Evolutionary conservation across 2,113 vertebrate genomes (phyloP).

Genomic region (Ailuropoda melanoleuca): DNA sequence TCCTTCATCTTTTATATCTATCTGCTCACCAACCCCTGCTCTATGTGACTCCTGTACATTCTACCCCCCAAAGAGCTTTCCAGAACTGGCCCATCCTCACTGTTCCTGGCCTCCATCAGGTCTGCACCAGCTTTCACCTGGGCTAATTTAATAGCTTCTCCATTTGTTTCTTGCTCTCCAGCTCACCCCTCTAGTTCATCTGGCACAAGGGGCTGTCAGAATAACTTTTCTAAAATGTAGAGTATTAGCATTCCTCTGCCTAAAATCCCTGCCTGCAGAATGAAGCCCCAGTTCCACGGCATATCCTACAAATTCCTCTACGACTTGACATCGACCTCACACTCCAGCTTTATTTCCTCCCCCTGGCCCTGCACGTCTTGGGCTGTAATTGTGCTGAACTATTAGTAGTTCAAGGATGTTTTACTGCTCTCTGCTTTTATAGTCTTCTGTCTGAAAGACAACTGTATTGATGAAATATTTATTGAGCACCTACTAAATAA

Average conservation of each 20-base stretch:
- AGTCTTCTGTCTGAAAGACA: not conserved
- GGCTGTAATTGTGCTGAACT: not conserved
- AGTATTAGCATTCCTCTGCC: not conserved
- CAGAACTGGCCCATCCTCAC: not conserved
- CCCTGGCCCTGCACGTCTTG: not conserved
- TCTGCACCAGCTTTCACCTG: not conserved
- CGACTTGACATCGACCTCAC: not conserved
- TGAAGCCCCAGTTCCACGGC: not conserved
- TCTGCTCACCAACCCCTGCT: not conserved
- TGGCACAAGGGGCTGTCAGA: not conserved
- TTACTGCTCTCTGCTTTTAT: not conserved
- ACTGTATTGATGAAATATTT: not conserved
- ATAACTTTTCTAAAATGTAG: constrained; percentile 25
- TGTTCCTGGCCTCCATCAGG: not conserved
- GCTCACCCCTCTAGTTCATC: not conserved
- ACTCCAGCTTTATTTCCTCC: not conserved
- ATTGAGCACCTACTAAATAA: not conserved
- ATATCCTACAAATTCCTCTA: not conserved
- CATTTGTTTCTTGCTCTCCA: not conserved
- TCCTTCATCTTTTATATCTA: not conserved
- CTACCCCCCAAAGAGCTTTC: not conserved
- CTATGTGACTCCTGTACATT: not conserved
- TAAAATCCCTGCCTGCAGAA: not conserved
- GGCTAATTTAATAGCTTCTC: not conserved
- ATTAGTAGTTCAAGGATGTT: not conserved